These are phyloP conservation scores for Agrotis exclamationis DNA, from an alignment of 2,888 invertebrate genomes.

Conservation along the genomic window DNA sequence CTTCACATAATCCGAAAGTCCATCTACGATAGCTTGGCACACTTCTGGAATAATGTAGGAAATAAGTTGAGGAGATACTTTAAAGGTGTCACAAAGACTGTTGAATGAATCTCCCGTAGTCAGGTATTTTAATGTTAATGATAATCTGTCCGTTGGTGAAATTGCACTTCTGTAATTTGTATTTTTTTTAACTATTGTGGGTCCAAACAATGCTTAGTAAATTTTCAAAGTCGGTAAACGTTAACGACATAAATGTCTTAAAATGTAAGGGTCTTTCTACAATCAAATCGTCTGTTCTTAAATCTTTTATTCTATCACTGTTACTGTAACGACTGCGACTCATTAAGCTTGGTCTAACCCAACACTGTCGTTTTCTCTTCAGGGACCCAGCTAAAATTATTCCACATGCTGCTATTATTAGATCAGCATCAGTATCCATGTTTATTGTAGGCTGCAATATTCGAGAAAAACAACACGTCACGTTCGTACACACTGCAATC, in stretches of 20 bases:
- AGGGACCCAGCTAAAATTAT: conserved; percentile 50
- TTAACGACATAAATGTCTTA: conserved; percentile 49
- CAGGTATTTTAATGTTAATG: conserved; percentile 46
- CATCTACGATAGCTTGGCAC: conserved; percentile 46
- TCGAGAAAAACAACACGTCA: conserved; percentile 51
- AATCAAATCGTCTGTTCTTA: conserved; percentile 52
- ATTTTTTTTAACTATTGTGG: conserved; percentile 59
- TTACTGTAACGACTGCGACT: conserved; percentile 58
- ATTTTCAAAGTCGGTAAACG: conserved; percentile 60
- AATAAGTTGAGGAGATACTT: conserved; percentile 52
- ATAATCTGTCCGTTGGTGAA: conserved; percentile 43
- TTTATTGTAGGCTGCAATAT: conserved; percentile 53
- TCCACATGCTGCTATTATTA: conserved; percentile 53
- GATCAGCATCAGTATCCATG: conserved; percentile 54
- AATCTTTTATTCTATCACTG: conserved; percentile 52
- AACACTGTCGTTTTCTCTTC: conserved; percentile 49
- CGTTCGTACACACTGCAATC: conserved; percentile 42
- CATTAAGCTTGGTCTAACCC: conserved; percentile 52
- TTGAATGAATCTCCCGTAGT: conserved; percentile 48
- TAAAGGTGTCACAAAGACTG: conserved; percentile 46
- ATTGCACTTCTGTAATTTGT: conserved; percentile 51
- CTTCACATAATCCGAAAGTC: conserved; percentile 50
- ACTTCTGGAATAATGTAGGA: conserved; percentile 48
- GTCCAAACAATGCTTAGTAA: conserved; percentile 60
- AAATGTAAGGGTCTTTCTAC: conserved; percentile 40